Evolutionary conservation across 2,888 invertebrate species (phyloP).

Genomic region (Drosophila mimica): DNA sequence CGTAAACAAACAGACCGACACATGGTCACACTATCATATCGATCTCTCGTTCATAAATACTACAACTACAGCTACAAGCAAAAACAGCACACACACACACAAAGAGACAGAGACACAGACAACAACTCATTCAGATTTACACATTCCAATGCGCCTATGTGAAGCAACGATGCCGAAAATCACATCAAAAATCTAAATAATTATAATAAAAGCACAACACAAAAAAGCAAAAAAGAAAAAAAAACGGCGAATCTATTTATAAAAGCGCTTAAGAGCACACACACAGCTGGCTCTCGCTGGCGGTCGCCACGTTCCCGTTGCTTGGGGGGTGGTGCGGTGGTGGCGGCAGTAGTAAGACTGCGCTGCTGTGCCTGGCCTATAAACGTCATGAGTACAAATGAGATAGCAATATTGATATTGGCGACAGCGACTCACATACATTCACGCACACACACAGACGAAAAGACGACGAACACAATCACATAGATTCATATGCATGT

Average conservation of each 20-base stretch:
- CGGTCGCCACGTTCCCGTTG: conserved; percentile 59
- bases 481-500: conserved; percentile 27
- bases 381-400: conserved; percentile 52
- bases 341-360: conserved; percentile 67
- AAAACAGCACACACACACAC: conserved; percentile 15
- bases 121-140: conserved; percentile 56
- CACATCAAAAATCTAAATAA: conserved; percentile 77
- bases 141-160: conserved; percentile 60
- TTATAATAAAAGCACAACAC: conserved; percentile 68
- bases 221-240: conserved; percentile 59
- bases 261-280: conserved; percentile 76
- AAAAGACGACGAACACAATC: conserved; percentile 43
- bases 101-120: neutral
- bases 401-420: conserved; percentile 71
- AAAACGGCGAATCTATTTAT: conserved; percentile 82
- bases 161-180: conserved; percentile 62
- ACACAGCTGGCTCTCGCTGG: conserved; percentile 54
- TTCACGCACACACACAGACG: conserved; percentile 46
- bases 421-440: conserved; percentile 60
- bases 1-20: conserved; percentile 53
- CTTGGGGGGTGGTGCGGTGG: conserved; percentile 35
- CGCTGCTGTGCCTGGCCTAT: conserved; percentile 54
- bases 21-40: conserved; percentile 73
- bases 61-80: conserved; percentile 38
- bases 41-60: conserved; percentile 65